Evolutionary conservation across 2,797 vertebrate genomes (phyloP).

Genomic region (Mormyrops boulengeri): DNA sequence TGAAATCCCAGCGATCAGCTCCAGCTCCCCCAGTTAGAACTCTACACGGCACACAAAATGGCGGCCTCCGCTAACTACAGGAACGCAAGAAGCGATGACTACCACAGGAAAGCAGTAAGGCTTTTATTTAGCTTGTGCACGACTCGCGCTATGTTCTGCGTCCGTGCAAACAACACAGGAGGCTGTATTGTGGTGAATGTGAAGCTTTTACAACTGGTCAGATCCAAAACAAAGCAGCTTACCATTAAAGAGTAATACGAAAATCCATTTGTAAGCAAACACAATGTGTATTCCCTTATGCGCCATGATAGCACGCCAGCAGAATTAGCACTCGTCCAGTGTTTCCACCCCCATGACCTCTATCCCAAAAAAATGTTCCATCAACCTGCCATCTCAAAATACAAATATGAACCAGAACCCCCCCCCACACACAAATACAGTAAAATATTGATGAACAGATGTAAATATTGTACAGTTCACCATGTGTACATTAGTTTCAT

Average conservation of each 20-base stretch:
- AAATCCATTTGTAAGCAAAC: background rate
- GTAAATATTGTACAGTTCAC: conserved; percentile 28
- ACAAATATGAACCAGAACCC: conserved; percentile 32
- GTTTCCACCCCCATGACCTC: background rate
- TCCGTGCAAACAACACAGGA: background rate
- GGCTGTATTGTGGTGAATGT: background rate
- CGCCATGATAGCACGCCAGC: background rate
- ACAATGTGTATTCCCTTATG: background rate
- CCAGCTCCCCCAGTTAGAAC: background rate
- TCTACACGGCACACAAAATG: background rate
- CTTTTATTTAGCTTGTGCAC: background rate
- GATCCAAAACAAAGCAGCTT: background rate
- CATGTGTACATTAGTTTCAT: conserved; percentile 24
- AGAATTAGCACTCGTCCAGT: conserved; percentile 5
- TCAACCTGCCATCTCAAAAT: background rate
- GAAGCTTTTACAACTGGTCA: background rate
- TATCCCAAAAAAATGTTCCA: background rate
- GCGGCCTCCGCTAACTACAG: background rate
- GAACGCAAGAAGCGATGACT: background rate
- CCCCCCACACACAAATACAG: background rate
- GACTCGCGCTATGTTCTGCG: background rate
- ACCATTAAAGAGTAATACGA: background rate
- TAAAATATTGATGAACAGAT: conserved; percentile 20
- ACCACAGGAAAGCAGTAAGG: background rate
- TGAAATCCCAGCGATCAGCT: background rate